Conservation (phyloP, 2,888 invertebrate species). For the Agonum fuliginosum region DNA sequence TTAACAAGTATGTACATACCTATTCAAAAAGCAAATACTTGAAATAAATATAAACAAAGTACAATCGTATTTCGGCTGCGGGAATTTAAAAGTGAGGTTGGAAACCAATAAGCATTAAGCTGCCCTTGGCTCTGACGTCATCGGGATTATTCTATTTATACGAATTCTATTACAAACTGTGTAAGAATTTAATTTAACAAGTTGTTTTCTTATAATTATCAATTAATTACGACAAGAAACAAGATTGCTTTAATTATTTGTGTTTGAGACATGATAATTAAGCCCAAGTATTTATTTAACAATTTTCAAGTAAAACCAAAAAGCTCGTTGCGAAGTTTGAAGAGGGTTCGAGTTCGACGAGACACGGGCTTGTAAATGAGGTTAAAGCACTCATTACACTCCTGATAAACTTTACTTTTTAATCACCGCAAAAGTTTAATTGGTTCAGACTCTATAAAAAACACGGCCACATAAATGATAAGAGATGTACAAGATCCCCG, state of each 20-base stretch:
- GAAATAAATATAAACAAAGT: too few relatives aligned
- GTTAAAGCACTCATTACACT: constrained; percentile 55
- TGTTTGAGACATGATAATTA: constrained; percentile 58
- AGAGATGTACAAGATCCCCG: constrained; percentile 19
- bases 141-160: background rate
- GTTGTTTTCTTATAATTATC: constrained; percentile 57
- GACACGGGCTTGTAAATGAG: constrained; percentile 47
- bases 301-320: constrained; percentile 57
- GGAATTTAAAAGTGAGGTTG: too few relatives aligned
- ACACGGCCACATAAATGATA: constrained; percentile 23
- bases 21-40: background rate
- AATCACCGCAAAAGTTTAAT: constrained; percentile 68
- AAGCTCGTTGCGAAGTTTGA: constrained; percentile 45
- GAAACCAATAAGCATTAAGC: too few relatives aligned
- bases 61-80: too few relatives aligned
- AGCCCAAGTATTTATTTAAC: constrained; percentile 55
- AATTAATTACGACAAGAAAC: constrained; percentile 58
- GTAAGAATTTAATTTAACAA: constrained; percentile 53
- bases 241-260: constrained; percentile 52
- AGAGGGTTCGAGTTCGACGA: constrained; percentile 44
- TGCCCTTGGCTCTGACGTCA: background rate
- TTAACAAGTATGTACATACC: background rate
- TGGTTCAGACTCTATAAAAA: constrained; percentile 57
- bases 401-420: constrained; percentile 65
- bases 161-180: background rate